Evolutionary conservation across 2,113 vertebrate genomes (phyloP).

Genomic region (Mobula hypostoma): DNA sequence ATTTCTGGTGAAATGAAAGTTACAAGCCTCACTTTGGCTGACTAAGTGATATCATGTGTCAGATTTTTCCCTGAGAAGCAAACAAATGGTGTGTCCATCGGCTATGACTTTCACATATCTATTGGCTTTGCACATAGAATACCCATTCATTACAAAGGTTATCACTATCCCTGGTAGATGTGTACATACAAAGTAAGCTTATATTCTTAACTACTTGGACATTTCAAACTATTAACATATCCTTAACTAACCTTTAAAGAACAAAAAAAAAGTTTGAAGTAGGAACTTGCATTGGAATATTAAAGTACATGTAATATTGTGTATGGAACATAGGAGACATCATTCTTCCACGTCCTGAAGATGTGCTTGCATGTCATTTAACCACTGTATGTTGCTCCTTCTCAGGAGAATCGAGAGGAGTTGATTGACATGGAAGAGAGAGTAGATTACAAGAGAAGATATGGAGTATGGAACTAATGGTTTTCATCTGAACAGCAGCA

Average conservation of each 20-base stretch:
- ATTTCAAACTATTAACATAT: no score
- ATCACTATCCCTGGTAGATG: background rate
- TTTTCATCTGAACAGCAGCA: no score
- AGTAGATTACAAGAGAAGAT: no score
- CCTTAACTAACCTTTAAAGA: background rate
- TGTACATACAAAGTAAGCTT: background rate
- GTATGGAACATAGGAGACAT: background rate
- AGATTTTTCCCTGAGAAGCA: background rate
- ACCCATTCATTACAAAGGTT: background rate
- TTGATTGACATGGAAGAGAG: no score
- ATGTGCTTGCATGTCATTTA: no score
- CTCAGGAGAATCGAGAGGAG: no score
- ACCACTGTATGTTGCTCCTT: no score
- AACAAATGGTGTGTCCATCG: background rate
- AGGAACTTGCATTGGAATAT: background rate
- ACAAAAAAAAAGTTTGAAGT: background rate
- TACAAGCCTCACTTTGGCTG: background rate
- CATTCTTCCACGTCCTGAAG: no score
- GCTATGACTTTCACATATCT: background rate
- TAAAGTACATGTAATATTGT: background rate
- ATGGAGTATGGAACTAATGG: no score
- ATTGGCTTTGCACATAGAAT: background rate
- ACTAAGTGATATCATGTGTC: no score
- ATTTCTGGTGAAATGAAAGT: background rate
- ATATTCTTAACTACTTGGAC: background rate